phyloP scores from a whole-genome alignment of 92 coral and sea anemone genomes.

The Bergia puertoricense region DNA sequence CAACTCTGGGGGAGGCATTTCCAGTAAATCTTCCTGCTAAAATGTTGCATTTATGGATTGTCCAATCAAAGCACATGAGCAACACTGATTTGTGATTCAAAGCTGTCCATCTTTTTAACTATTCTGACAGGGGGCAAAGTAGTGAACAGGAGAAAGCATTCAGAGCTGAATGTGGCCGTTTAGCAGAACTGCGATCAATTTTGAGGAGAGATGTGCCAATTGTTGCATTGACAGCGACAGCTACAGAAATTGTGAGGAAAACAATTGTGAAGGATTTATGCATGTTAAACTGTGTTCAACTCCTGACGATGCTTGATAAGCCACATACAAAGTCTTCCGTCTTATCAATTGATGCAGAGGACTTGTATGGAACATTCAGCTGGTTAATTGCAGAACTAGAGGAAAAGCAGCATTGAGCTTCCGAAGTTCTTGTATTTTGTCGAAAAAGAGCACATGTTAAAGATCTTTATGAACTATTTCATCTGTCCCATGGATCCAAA shows the following conservation, averaged over 20 bases:
- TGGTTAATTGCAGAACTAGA: conserved; percentile 51
- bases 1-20: no score
- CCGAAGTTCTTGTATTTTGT: conserved; percentile 58
- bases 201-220: conserved; percentile 44
- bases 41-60: no score
- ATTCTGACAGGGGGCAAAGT: conserved; percentile 39
- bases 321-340: conserved; percentile 49
- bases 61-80: no score
- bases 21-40: no score
- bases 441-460: conserved; percentile 43
- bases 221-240: conserved; percentile 54
- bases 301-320: conserved; percentile 35
- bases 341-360: conserved; percentile 14
- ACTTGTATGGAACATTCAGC: conserved; percentile 19
- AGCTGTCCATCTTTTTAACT: no score
- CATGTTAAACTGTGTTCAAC: conserved; percentile 47
- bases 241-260: conserved; percentile 18
- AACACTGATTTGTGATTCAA: no score
- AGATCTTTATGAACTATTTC: conserved; percentile 55
- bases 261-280: conserved; percentile 38
- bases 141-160: conserved; percentile 33
- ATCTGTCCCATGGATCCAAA: conserved; percentile 9
- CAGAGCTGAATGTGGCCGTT: conserved; percentile 50
- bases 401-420: conserved; percentile 24
- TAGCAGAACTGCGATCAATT: conserved; percentile 37